A percentile compares a stretch with the other conserved stretches of the same genome.
phyloP scores from a whole-genome alignment of 1,140 invertebrate genomes.

The Meloidogyne exigua region DNA sequence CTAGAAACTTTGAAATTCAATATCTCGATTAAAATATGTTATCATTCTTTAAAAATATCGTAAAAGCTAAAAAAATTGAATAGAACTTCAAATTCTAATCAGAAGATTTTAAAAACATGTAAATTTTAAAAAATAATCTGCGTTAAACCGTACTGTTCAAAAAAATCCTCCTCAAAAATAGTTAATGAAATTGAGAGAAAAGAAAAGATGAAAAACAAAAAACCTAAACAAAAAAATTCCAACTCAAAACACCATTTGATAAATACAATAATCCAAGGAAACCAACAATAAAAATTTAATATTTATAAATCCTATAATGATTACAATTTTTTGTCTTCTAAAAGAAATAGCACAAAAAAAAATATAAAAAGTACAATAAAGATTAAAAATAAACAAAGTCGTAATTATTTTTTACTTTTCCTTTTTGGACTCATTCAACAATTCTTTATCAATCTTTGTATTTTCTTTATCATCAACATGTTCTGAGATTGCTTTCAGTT shows the following conservation, averaged over 20 bases:
- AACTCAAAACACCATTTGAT: neutral
- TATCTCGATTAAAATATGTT: too few species aligned
- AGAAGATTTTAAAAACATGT: too few species aligned
- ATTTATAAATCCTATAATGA: neutral
- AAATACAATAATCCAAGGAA: too few species aligned
- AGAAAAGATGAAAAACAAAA: neutral
- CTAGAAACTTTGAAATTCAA: too few species aligned
- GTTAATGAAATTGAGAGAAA: neutral
- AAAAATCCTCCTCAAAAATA: neutral
- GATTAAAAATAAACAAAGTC: neutral
- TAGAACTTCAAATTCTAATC: too few species aligned
- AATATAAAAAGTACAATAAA: neutral
- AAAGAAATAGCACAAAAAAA: neutral
- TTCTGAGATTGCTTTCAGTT: neutral
- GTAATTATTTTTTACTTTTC: slow-evolving; percentile 21
- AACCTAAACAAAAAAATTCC: neutral
- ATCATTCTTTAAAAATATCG: too few species aligned
- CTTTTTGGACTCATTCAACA: slow-evolving; percentile 26
- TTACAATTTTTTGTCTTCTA: neutral
- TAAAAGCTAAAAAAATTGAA: too few species aligned
- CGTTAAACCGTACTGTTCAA: neutral
- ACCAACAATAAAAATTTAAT: too few species aligned
- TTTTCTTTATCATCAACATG: neutral
- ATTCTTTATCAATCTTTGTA: neutral
- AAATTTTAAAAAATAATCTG: neutral